phyloP scores from a whole-genome alignment of 2,113 vertebrate genomes.

The Pheucticus melanocephalus region DNA sequence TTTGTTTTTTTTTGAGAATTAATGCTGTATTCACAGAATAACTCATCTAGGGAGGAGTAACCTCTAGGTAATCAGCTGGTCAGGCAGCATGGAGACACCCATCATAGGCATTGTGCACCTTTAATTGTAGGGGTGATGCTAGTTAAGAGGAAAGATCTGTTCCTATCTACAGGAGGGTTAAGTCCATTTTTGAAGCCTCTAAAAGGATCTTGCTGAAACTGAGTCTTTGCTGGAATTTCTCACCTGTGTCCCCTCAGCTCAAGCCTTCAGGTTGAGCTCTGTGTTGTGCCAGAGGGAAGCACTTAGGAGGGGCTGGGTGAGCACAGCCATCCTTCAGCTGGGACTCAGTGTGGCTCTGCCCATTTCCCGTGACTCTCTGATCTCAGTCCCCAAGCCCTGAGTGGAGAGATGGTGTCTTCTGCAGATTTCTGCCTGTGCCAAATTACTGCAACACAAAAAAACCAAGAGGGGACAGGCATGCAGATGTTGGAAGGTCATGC shows the following conservation, averaged over 20 bases:
- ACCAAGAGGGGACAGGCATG: neutral
- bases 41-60: neutral
- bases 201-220: neutral
- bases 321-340: neutral
- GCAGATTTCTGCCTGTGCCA: neutral
- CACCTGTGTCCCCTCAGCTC: neutral
- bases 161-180: neutral
- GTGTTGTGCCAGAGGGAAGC: neutral
- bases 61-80: neutral
- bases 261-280: neutral
- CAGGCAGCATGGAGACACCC: neutral
- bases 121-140: neutral
- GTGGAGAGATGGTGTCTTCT: neutral
- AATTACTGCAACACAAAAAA: neutral
- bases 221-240: neutral
- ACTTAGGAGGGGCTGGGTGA: neutral
- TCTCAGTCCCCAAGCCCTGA: neutral
- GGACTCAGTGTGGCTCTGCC: neutral
- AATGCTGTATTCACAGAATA: neutral
- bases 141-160: neutral
- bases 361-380: neutral
- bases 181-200: neutral
- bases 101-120: neutral
- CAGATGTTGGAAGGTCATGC: neutral
- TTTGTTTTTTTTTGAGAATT: neutral